Percentiles rank a stretch among this genome's conserved stretches.
These are phyloP conservation scores for Pleuronectes platessa DNA, from an alignment of 2,113 vertebrate species.

Conservation along the genomic window DNA sequence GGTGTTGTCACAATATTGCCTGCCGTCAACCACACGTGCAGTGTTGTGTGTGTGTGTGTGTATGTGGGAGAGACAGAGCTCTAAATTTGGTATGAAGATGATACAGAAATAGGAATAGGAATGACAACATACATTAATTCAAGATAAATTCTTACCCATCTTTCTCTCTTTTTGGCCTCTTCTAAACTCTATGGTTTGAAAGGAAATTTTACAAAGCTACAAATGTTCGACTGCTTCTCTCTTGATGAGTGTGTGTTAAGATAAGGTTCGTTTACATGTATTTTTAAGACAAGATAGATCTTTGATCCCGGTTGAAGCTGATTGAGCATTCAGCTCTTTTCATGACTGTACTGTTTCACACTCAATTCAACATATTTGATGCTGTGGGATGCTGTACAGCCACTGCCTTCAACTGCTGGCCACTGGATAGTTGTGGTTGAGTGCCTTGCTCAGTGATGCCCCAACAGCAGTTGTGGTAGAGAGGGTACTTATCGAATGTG, in stretches of 20 bases:
- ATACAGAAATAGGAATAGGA: not conserved
- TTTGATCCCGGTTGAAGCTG: not conserved
- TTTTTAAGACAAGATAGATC: not conserved
- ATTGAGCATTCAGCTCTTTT: not conserved
- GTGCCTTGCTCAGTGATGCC: constrained; percentile 10
- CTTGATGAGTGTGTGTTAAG: too few species aligned
- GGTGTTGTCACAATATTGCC: not conserved
- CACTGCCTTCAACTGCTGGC: not conserved
- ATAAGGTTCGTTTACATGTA: too few species aligned
- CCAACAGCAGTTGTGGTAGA: not conserved
- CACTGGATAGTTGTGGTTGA: constrained; percentile 14
- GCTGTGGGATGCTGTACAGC: not conserved
- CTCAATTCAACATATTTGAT: not conserved
- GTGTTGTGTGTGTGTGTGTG: not conserved
- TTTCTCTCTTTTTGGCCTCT: not conserved
- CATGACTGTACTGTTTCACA: not conserved
- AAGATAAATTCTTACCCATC: not conserved
- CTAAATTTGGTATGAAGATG: not conserved
- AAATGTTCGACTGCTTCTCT: too few species aligned
- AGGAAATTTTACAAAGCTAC: not conserved
- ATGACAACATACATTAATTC: not conserved
- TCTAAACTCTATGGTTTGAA: not conserved
- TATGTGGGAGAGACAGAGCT: not conserved
- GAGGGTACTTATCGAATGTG: not conserved
- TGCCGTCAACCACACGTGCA: not conserved